Conservation (phyloP, 2,888 invertebrate genomes). For the Bombylius major region DNA sequence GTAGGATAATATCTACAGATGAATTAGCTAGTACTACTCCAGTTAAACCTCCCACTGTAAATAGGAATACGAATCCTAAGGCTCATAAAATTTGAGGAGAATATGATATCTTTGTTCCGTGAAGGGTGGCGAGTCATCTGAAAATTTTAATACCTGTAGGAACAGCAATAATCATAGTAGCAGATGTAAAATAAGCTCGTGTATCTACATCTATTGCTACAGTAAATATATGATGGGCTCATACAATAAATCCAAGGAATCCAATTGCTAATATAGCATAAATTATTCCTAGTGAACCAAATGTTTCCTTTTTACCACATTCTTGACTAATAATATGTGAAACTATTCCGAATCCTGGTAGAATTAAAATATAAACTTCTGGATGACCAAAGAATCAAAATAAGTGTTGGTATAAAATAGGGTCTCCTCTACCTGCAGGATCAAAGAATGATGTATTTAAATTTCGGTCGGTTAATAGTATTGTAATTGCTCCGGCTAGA, state of each 20-base stretch:
- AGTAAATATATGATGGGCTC: constrained; percentile 78
- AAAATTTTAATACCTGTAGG: constrained; percentile 78
- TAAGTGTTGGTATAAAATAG: constrained; percentile 68
- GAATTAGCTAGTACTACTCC: constrained; percentile 55
- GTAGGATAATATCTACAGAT: constrained; percentile 61
- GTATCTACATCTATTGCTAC: constrained; percentile 74
- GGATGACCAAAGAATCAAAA: constrained; percentile 84
- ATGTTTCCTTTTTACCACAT: constrained; percentile 61
- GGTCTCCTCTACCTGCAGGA: constrained; percentile 66
- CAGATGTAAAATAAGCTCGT: constrained; percentile 71
- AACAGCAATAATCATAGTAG: constrained; percentile 76
- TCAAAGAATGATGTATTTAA: constrained; percentile 73
- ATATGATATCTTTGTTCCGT: constrained; percentile 50
- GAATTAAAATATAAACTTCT: constrained; percentile 77
- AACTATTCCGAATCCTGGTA: constrained; percentile 71
- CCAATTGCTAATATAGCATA: constrained; percentile 75
- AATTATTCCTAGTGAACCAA: constrained; percentile 61
- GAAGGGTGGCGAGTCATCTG: constrained; percentile 59
- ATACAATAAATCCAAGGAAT: constrained; percentile 69
- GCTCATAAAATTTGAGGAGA: constrained; percentile 50
- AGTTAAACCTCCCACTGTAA: constrained; percentile 62
- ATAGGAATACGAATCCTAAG: constrained; percentile 64
- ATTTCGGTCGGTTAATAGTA: constrained; percentile 67
- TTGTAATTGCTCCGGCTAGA: constrained; percentile 67
- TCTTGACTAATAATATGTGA: constrained; percentile 65